Evolutionary conservation across 2,113 vertebrate genomes (phyloP).

Genomic region (Echinops telfairi): DNA sequence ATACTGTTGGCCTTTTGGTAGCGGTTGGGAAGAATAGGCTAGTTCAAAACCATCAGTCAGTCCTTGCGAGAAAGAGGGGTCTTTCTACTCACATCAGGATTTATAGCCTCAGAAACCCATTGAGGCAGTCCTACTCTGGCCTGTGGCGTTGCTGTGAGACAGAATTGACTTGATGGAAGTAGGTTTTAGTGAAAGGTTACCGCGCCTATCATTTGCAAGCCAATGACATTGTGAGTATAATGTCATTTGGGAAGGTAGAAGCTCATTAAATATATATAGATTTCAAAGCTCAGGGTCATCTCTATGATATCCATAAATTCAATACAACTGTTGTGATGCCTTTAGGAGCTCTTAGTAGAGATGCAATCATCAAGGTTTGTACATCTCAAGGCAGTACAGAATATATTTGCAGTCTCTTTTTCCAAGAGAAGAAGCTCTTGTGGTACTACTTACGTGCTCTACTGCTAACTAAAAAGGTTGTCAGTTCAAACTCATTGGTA

Average conservation of each 20-base stretch:
- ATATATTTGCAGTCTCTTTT: not conserved
- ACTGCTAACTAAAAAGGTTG: not conserved
- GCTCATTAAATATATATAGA: not conserved
- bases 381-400: not conserved
- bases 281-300: not conserved
- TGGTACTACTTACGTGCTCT: not conserved
- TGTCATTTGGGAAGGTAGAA: not conserved
- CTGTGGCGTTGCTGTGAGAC: no score
- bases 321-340: not conserved
- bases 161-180: not conserved
- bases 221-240: accelerated
- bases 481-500: not conserved
- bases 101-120: no score
- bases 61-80: no score
- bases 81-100: no score
- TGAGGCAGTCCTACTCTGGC: no score
- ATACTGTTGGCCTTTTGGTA: not conserved
- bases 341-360: not conserved
- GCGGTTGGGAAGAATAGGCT: not conserved
- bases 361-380: not conserved
- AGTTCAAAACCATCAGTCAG: no score
- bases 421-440: not conserved
- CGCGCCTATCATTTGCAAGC: not conserved
- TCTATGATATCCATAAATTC: not conserved
- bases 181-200: not conserved